Percentiles rank a stretch among this genome's conserved stretches.
phyloP scores from a whole-genome alignment of 2,113 vertebrate genomes.

The Plestiodon gilberti region DNA sequence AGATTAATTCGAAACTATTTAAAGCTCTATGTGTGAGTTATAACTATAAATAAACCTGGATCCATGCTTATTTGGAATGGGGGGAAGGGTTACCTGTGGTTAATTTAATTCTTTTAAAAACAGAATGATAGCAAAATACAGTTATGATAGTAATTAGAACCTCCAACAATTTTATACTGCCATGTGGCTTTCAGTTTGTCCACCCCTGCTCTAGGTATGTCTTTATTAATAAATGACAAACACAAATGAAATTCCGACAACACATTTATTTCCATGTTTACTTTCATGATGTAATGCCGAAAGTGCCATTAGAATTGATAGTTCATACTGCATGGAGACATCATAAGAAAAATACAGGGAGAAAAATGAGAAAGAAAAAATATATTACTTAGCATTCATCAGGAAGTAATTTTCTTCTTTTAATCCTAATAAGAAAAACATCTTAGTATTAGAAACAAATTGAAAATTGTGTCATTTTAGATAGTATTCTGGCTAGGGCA shows the following conservation, averaged over 20 bases:
- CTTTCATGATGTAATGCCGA: constrained; percentile 11
- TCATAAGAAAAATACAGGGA: constrained; percentile 4
- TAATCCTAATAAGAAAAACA: constrained; percentile 19
- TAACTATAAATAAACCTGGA: no score
- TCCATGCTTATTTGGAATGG: no score
- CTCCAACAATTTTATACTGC: no score
- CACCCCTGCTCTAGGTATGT: neutral
- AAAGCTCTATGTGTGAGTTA: no score
- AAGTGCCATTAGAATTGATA: constrained; percentile 23
- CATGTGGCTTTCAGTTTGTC: no score
- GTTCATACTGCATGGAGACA: neutral
- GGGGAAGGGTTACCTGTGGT: no score
- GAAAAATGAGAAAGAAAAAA: neutral
- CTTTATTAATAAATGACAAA: constrained; percentile 35
- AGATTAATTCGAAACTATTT: no score
- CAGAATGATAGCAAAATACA: no score
- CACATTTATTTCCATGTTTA: constrained; percentile 38
- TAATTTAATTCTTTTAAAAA: no score
- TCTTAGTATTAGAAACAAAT: neutral
- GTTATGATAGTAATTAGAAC: no score
- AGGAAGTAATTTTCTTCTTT: constrained; percentile 21
- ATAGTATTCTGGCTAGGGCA: neutral
- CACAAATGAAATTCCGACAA: neutral
- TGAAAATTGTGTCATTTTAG: neutral
- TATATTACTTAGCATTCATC: constrained; percentile 36